Evolutionary conservation across 2,113 vertebrate genomes (phyloP).

Genomic region (Scomber japonicus): DNA sequence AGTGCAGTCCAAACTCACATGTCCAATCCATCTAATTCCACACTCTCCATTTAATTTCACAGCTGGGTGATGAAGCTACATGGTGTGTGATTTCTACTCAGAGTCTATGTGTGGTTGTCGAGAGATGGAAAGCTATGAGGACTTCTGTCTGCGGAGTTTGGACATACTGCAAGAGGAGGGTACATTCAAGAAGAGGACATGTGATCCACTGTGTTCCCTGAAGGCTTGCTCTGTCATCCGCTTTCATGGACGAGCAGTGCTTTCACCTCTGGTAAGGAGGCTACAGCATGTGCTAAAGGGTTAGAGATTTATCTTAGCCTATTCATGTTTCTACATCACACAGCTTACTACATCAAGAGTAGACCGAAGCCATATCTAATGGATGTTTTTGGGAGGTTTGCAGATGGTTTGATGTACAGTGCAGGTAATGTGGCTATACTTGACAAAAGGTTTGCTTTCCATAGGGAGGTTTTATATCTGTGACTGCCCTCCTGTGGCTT

Average conservation of each 20-base stretch:
- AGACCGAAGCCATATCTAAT: background rate
- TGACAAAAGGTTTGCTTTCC: conserved; percentile 36
- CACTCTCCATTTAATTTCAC: conserved; percentile 23
- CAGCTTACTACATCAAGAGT: background rate
- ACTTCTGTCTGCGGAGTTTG: conserved; percentile 88
- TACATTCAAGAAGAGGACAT: conserved; percentile 60
- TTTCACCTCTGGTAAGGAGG: conserved; percentile 91
- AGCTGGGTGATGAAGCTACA: conserved; percentile 56
- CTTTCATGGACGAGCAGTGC: conserved; percentile 89
- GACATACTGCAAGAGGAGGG: conserved; percentile 83
- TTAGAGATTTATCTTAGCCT: background rate
- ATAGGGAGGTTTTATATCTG: background rate
- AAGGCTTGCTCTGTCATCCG: conserved; percentile 86
- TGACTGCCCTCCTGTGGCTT: background rate
- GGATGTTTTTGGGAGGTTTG: background rate
- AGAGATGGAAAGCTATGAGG: conserved; percentile 92
- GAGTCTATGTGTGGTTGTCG: conserved; percentile 58
- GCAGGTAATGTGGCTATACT: background rate
- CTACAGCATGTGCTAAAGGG: background rate
- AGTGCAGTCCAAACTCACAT: conserved; percentile 1
- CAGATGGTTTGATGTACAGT: background rate
- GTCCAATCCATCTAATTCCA: conserved; percentile 16
- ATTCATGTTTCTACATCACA: background rate
- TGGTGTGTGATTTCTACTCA: conserved; percentile 55
- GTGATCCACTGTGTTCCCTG: conserved; percentile 57